Evolutionary conservation across 2,797 vertebrate species (phyloP).

Genomic region (Danio choprae): DNA sequence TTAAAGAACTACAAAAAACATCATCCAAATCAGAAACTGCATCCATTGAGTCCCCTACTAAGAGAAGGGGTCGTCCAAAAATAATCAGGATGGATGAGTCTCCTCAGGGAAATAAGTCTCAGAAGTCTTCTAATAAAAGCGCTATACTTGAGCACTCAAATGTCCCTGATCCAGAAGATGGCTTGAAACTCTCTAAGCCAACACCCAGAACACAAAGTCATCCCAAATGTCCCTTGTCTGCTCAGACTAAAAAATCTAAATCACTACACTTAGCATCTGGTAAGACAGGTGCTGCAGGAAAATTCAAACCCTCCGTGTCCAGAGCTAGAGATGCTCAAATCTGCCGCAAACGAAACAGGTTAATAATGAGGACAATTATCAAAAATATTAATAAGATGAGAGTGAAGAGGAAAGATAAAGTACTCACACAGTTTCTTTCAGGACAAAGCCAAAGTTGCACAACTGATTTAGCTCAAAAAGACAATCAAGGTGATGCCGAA

Average conservation of each 20-base stretch:
- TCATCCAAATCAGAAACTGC: slow-evolving; percentile 71
- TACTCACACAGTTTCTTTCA: slow-evolving; percentile 88
- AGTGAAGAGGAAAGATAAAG: slow-evolving; percentile 88
- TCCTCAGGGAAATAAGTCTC: slow-evolving; percentile 16
- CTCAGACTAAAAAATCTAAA: slow-evolving; percentile 71
- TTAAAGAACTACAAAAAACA: slow-evolving; percentile 58
- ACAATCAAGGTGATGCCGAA: slow-evolving; percentile 45
- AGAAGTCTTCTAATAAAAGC: slow-evolving; percentile 58
- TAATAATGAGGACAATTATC: slow-evolving; percentile 94
- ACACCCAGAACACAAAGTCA: slow-evolving; percentile 91
- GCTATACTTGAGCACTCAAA: slow-evolving; percentile 74
- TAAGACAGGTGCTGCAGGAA: slow-evolving; percentile 70
- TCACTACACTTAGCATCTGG: slow-evolving; percentile 74
- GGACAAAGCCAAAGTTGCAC: slow-evolving; percentile 68
- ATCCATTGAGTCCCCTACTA: slow-evolving; percentile 57
- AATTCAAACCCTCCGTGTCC: slow-evolving; percentile 65
- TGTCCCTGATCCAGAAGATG: slow-evolving; percentile 80
- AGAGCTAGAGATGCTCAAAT: slow-evolving; percentile 66
- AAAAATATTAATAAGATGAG: slow-evolving; percentile 97
- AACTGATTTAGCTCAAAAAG: slow-evolving; percentile 59
- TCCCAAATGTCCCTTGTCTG: slow-evolving; percentile 78
- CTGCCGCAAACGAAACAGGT: slow-evolving; percentile 83
- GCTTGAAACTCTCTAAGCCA: slow-evolving; percentile 80
- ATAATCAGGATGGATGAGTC: slow-evolving; percentile 24
- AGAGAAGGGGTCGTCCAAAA: slow-evolving; percentile 88